Base-by-base conservation (phyloP, 2,113 vertebrate genomes). In the Lampris incognitus region DNA sequence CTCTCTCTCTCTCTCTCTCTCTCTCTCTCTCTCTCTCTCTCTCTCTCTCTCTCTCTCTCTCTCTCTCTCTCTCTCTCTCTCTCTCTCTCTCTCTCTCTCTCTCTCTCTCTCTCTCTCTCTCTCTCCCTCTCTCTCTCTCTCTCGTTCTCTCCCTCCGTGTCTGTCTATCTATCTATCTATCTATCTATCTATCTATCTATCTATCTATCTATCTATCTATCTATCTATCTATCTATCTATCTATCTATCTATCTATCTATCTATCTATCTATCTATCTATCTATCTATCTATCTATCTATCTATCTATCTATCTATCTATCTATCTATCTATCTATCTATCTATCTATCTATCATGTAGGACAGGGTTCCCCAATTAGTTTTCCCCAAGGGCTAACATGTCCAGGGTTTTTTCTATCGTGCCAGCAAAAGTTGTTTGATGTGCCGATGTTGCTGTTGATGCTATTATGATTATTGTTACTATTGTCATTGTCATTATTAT, bases 191-290 rank as follows among this genome's bases (percentile, higher is more conserved):
- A 11, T 56, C 5, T 24, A n/a, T 5, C n/a, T 24, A n/a, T 2
- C 55, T 36, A n/a, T 57, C 55, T 36, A n/a, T 57, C n/a, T 6
- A 11, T 6, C 13, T 68, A 7, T 61, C 64, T 67, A 11, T 68
- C n/a, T 61, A 11, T 68, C 66, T 54, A 9, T 37, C 36, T 36
- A 11, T 13, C 5, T 65, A 13, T 65, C 8, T 11, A 37, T 10
- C 44, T 40, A 49, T 75, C 59, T 51, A 40, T 66, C 50, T 44
- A 4, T 76, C 51, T 68, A 7, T 61, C 64, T 67, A 11, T 68
- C n/a, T 61, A 11, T 68, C 66, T 54, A 9, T 37, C 36, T 36
- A 11, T 13, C 5, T 65, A 13, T 65, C 8, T 11, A 37, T 10
- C 44, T 40, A 49, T 75, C 59, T 51, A 40, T 66, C 50, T 44